Evolutionary conservation across 2,888 invertebrate species (phyloP).

Genomic region (Limnephilus lunatus): DNA sequence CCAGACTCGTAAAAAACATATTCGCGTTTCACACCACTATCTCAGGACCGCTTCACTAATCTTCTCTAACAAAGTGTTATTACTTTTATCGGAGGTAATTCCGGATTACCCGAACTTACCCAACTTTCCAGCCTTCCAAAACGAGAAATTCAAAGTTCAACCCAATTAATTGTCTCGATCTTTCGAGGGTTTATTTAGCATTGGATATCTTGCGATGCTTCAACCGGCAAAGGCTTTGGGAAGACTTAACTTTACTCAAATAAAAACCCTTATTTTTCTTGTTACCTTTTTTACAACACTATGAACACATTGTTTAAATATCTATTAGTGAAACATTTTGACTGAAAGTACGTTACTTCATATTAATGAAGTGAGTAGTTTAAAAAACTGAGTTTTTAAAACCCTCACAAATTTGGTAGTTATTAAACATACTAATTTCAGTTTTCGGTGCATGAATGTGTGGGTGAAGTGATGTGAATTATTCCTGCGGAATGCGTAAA

Average conservation of each 20-base stretch:
- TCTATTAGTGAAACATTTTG: no score
- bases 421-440: no score
- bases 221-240: not conserved
- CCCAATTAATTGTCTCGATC: slow-evolving; percentile 12
- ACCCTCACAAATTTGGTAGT: no score
- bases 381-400: no score
- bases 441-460: no score
- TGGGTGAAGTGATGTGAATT: no score
- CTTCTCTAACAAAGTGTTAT: slow-evolving; percentile 35
- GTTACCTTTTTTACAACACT: not conserved
- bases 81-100: slow-evolving; percentile 38
- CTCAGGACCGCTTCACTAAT: slow-evolving; percentile 11
- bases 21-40: slow-evolving; percentile 2
- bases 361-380: no score
- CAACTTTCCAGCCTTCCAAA: not conserved
- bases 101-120: slow-evolving; percentile 34
- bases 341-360: no score
- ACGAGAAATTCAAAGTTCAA: slow-evolving; percentile 34
- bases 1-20: not conserved
- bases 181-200: not conserved
- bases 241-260: not conserved
- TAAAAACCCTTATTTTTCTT: not conserved
- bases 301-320: no score
- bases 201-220: not conserved
- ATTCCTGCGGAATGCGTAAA: no score